Evolutionary conservation across 2,113 vertebrate genomes (phyloP).

Genomic region (Actenoides hombroni): DNA sequence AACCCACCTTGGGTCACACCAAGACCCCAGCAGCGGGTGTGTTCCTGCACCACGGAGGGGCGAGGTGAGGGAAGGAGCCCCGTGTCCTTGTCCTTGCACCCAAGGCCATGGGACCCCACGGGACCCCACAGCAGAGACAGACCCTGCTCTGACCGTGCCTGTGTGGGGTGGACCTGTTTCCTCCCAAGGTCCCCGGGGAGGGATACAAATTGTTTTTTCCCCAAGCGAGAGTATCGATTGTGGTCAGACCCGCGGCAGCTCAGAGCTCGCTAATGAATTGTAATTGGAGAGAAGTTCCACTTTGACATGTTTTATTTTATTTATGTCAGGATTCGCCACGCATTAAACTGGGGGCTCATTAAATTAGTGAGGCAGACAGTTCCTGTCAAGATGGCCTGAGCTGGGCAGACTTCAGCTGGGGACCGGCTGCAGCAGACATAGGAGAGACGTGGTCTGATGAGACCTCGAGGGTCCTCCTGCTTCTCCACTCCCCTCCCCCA

Average conservation of each 20-base stretch:
- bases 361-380: background rate
- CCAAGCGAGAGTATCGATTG: background rate
- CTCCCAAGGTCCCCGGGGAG: background rate
- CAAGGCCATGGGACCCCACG: fast-evolving
- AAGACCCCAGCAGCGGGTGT: background rate
- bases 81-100: background rate
- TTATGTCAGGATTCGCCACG: background rate
- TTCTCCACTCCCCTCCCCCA: background rate
- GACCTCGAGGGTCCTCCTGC: background rate
- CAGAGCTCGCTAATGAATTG: background rate
- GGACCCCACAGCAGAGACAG: background rate
- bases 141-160: fast-evolving
- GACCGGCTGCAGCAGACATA: background rate
- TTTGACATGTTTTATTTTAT: slow-evolving; percentile 21
- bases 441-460: background rate
- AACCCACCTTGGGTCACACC: background rate
- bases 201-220: background rate
- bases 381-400: background rate
- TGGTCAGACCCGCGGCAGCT: background rate
- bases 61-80: background rate
- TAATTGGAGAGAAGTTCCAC: slow-evolving; percentile 1
- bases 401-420: background rate
- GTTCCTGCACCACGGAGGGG: background rate
- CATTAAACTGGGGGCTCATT: slow-evolving; percentile 3
- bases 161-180: background rate